These are phyloP conservation scores for Leucophora obtusa DNA, from an alignment of 2,888 invertebrate genomes.

Conservation along the genomic window DNA sequence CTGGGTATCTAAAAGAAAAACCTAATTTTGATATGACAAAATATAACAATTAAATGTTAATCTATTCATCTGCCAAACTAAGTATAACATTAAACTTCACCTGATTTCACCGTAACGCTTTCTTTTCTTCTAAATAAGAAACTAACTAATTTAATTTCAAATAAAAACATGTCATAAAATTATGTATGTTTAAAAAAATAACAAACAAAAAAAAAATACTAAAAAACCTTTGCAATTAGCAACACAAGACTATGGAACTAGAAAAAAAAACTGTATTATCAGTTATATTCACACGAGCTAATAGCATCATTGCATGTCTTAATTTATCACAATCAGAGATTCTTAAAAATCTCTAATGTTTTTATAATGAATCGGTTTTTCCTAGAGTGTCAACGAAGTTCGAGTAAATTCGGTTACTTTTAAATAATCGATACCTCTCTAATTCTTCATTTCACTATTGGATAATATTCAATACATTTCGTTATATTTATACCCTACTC, in stretches of 20 bases:
- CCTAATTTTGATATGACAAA: slow-evolving; percentile 8
- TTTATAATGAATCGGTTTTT: slow-evolving; percentile 57
- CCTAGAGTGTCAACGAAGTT: slow-evolving; percentile 16
- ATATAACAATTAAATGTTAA: slow-evolving; percentile 15
- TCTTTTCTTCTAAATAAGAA: slow-evolving; percentile 33
- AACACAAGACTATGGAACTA: neutral
- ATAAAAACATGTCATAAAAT: slow-evolving; percentile 48
- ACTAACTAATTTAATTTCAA: neutral
- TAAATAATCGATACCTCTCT: too few species aligned
- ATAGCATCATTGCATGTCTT: slow-evolving; percentile 64
- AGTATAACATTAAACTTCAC: slow-evolving; percentile 22
- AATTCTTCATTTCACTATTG: too few species aligned
- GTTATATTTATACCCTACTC: too few species aligned
- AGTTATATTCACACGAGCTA: slow-evolving; percentile 59
- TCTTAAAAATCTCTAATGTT: slow-evolving; percentile 62
- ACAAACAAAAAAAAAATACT: neutral
- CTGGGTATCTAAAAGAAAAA: neutral
- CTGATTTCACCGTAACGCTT: slow-evolving; percentile 54
- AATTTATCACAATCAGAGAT: slow-evolving; percentile 59
- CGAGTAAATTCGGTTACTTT: too few species aligned
- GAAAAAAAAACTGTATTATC: slow-evolving; percentile 30
- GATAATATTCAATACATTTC: too few species aligned
- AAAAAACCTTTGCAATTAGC: slow-evolving; percentile 16
- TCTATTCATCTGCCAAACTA: slow-evolving; percentile 2
- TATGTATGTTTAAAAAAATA: slow-evolving; percentile 29